phyloP scores from a whole-genome alignment of 2,797 vertebrate species.

The Pteropus rufus region DNA sequence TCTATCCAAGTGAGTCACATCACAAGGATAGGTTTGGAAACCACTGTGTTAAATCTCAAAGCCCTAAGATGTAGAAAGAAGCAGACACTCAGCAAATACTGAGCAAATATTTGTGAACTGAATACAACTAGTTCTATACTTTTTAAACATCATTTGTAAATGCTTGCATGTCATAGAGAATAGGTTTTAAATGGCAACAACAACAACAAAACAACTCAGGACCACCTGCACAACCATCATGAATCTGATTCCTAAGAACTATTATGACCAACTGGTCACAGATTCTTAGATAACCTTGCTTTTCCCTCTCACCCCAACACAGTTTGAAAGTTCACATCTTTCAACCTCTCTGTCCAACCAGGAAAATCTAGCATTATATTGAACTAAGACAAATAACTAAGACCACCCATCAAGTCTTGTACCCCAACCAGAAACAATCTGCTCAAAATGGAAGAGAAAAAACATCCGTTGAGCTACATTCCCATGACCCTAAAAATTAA shows the following conservation, averaged over 20 bases:
- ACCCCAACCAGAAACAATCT: not conserved
- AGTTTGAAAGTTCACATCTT: not conserved
- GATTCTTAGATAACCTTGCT: not conserved
- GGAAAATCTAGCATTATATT: not conserved
- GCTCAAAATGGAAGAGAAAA: constrained; percentile 1
- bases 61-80: not conserved
- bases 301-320: not conserved
- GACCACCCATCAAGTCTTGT: not conserved
- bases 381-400: not conserved
- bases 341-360: not conserved
- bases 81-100: not conserved
- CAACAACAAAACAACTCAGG: not conserved
- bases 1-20: not conserved
- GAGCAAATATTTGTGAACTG: not conserved
- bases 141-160: not conserved
- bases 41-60: not conserved
- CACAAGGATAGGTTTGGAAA: not conserved
- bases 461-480: not conserved
- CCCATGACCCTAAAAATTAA: not conserved
- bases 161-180: not conserved
- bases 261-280: not conserved
- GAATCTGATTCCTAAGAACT: not conserved
- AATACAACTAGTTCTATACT: not conserved
- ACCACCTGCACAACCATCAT: not conserved
- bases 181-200: not conserved